Base-by-base conservation (phyloP, 2,797 vertebrate genomes). In the Gymnodraco acuticeps region DNA sequence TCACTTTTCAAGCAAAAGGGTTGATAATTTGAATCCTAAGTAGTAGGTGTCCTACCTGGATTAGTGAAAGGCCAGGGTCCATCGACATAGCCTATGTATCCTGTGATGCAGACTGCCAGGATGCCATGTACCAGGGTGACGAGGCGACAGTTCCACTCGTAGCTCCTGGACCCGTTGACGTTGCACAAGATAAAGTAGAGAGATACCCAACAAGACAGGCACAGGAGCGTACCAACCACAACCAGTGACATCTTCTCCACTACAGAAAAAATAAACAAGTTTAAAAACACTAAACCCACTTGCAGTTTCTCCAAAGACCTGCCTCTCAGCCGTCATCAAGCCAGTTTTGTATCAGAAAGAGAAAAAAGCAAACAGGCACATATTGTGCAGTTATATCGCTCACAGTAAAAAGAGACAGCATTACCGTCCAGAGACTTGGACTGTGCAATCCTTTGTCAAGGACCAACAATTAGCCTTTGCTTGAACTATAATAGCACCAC, bases 121-220 rank as follows among this genome's bases (percentile, higher is more conserved):
- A 98, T 88, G 78, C 98, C 98, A 0, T 99, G 98, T 23, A 96
- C 89, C 87, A 99, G 93, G 0, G 98, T 98, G 73, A 99, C 98
- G 55, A 99, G 94, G 17, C 98, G 95, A 90, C 98, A 99, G 95
- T 96, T 99, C 97, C 98, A 99, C 75, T 99, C 98, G 0, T 87
- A 94, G 78, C 82, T 94, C 43, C 95, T 94, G 85, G 90, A 93
- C 59, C 91, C 91, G 69, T 96, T 96, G 73, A 95, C 47, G 46
- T 19, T 86, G 83, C 96, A 98, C 91, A 98, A 94, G 84, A 95
- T 87, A 12, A 91, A 54, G 86, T 99, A 99, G 82, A 99, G 94
- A 15, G 90, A 92, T 13, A 94, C 87, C 98, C 98, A 99, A 64
- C 92, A 95, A 59, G 92, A 91, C 66, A 98, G 92, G 90, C 95